A percentile compares a stretch with the other conserved stretches of the same genome.
These are phyloP conservation scores for Colaptes auratus DNA, from an alignment of 2,113 vertebrate species.

Conservation along the genomic window DNA sequence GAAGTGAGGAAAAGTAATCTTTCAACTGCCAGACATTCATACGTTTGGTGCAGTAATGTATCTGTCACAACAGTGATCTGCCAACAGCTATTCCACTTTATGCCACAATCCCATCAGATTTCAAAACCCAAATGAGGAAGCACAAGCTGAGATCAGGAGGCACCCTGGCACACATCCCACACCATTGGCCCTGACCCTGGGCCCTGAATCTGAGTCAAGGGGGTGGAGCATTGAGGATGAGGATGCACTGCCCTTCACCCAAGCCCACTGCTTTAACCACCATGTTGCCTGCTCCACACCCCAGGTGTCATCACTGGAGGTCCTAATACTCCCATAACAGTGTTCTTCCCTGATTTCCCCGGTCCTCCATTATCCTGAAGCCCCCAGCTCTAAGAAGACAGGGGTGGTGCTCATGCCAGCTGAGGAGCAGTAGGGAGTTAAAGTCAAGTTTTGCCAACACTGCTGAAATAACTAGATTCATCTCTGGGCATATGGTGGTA, in stretches of 20 bases:
- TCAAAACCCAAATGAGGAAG: not conserved
- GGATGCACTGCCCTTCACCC: not conserved
- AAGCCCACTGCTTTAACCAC: not conserved
- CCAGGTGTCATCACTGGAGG: not conserved
- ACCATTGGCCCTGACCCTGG: fast-evolving
- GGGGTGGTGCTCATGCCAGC: not conserved
- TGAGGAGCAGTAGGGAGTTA: fast-evolving
- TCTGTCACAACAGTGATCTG: constrained; percentile 12
- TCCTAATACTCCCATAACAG: fast-evolving
- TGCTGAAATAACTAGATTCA: constrained; percentile 40
- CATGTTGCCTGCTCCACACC: not conserved
- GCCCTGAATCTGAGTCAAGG: not conserved
- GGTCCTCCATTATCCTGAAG: not conserved
- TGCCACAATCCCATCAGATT: not conserved
- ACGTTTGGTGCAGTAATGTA: constrained; percentile 20
- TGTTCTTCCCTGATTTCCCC: not conserved
- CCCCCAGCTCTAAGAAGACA: fast-evolving
- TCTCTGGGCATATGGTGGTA: constrained; percentile 38
- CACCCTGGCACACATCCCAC: fast-evolving
- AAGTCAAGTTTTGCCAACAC: not conserved
- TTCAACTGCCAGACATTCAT: not conserved
- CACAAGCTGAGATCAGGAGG: not conserved
- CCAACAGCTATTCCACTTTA: not conserved
- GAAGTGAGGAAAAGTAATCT: not conserved
- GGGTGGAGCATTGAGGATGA: fast-evolving